Evolutionary conservation across 2,113 vertebrate species (phyloP).

Genomic region (Clupea harengus): DNA sequence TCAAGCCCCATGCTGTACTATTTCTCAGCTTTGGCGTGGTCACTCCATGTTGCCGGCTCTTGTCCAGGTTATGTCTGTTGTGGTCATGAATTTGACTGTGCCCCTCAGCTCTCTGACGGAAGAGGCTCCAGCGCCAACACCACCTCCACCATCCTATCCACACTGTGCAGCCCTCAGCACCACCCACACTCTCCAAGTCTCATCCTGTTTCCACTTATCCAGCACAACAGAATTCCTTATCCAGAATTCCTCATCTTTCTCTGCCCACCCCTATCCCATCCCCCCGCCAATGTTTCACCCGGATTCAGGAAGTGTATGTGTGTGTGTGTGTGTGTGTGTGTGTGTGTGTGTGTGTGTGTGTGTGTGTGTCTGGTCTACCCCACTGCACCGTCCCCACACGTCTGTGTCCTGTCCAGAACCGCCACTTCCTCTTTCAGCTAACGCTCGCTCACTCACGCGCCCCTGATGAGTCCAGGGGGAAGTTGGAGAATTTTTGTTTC

Average conservation of each 20-base stretch:
- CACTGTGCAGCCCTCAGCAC: neutral
- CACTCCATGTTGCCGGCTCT: neutral
- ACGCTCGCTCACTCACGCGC: neutral
- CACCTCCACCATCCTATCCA: neutral
- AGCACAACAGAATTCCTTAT: slow-evolving; percentile 11
- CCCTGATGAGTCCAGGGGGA: neutral
- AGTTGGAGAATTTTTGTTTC: neutral
- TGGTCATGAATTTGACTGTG: neutral
- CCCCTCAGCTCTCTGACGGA: neutral
- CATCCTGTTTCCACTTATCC: slow-evolving; percentile 17
- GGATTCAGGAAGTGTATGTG: neutral
- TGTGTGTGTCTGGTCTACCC: neutral
- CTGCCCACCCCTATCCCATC: neutral
- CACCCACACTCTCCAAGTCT: neutral
- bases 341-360: neutral
- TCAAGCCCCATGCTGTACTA: neutral
- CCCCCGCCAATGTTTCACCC: neutral
- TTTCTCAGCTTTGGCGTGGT: neutral
- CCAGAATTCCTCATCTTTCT: slow-evolving; percentile 8
- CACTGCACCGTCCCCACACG: neutral
- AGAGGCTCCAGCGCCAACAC: neutral
- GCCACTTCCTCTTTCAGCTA: neutral
- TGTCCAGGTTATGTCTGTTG: neutral
- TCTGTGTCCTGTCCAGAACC: neutral
- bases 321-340: neutral